Percentiles rank a stretch among this genome's conserved stretches.
Conservation (phyloP, 2,797 vertebrate genomes). For the Microhierax caerulescens region DNA sequence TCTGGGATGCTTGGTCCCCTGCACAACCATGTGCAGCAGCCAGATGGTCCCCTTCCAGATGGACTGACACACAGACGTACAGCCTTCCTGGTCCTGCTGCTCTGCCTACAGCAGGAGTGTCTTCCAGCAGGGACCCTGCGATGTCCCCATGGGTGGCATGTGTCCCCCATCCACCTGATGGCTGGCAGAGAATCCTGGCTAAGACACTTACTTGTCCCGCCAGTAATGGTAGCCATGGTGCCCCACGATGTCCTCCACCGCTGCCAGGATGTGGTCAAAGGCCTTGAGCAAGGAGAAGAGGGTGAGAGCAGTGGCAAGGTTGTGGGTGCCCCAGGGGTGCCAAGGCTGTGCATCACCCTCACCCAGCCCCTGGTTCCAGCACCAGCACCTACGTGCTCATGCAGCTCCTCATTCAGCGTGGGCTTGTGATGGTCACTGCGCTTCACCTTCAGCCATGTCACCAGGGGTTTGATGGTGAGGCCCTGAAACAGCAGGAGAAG, state of each 20-base stretch:
- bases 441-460: slow-evolving; percentile 95
- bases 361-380: fast-evolving
- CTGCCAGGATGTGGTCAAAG: slow-evolving; percentile 95
- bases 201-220: slow-evolving; percentile 90
- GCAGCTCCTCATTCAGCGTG: slow-evolving; percentile 93
- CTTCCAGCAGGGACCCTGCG: background rate
- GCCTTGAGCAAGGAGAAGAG: slow-evolving; percentile 79
- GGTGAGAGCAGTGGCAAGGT: background rate
- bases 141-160: background rate
- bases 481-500: slow-evolving; percentile 77
- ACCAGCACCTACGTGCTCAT: slow-evolving; percentile 86
- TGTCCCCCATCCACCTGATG: background rate
- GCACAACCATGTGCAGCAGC: background rate
- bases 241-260: slow-evolving; percentile 94
- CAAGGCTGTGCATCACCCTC: fast-evolving
- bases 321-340: fast-evolving
- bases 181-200: background rate
- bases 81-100: background rate
- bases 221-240: slow-evolving; percentile 96
- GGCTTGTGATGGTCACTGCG: slow-evolving; percentile 92
- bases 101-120: background rate
- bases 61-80: background rate
- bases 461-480: slow-evolving; percentile 94
- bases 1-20: background rate
- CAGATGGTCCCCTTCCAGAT: background rate